Percentiles rank a stretch among this genome's conserved stretches.
Evolutionary conservation across 2,888 invertebrate genomes (phyloP).

Genomic region (Dryomyza anilis): DNA sequence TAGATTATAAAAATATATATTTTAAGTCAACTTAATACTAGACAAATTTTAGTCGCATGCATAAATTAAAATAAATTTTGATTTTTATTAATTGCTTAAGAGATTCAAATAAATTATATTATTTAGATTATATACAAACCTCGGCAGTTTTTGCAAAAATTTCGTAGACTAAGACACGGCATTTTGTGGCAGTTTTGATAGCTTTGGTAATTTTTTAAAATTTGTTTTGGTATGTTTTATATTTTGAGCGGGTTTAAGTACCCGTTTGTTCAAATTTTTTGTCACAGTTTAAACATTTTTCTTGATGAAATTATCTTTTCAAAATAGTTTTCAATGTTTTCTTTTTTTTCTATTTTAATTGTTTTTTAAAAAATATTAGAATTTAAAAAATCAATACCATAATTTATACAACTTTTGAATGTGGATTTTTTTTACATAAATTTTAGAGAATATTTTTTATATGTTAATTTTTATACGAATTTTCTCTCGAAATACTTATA

Average conservation of each 20-base stretch:
- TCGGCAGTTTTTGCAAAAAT: conserved; percentile 53
- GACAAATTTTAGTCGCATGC: background rate
- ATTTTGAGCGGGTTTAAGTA: background rate
- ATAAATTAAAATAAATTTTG: background rate
- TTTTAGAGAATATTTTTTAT: background rate
- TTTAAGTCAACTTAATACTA: too few species aligned
- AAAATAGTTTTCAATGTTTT: too few species aligned
- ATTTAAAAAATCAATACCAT: too few species aligned
- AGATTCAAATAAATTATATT: background rate
- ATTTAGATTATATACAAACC: conserved; percentile 44
- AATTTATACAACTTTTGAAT: background rate
- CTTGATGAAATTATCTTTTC: too few species aligned
- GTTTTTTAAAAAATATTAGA: too few species aligned
- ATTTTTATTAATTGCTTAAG: background rate
- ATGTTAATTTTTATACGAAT: background rate
- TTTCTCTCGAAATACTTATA: background rate
- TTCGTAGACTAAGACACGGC: conserved; percentile 54
- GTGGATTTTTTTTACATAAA: too few species aligned
- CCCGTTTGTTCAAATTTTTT: conserved; percentile 12
- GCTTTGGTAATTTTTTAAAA: conserved; percentile 5
- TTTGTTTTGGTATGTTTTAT: conserved; percentile 2
- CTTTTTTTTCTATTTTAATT: too few species aligned
- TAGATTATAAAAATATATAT: too few species aligned
- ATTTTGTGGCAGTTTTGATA: conserved; percentile 33
- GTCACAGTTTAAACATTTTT: background rate